A percentile compares a stretch with the other conserved stretches of the same genome.
These are phyloP conservation scores for Periparus ater DNA, from an alignment of 2,797 vertebrate species.

Conservation along the genomic window DNA sequence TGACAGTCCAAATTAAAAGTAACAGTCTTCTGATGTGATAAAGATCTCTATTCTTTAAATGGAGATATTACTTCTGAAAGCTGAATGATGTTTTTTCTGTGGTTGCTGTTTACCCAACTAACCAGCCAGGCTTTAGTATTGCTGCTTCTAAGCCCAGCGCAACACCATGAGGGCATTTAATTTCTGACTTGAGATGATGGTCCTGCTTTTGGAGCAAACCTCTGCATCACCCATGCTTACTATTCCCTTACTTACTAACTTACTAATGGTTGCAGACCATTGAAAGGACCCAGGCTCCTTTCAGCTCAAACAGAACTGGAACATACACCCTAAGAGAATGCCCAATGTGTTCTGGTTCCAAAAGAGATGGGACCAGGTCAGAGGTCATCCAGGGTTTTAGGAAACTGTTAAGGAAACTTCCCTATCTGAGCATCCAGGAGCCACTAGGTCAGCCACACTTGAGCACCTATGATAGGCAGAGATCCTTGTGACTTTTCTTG, in stretches of 20 bases:
- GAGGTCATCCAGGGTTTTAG: neutral
- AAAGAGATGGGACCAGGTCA: neutral
- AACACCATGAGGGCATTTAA: neutral
- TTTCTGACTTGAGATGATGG: neutral
- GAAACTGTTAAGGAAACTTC: neutral
- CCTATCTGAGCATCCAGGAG: neutral
- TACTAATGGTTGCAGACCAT: neutral
- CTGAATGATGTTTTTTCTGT: neutral
- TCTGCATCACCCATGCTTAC: neutral
- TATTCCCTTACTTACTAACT: neutral
- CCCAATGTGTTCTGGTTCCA: neutral
- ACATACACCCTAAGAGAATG: neutral
- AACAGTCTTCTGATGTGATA: neutral
- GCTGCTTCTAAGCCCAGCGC: neutral
- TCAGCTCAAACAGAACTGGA: neutral
- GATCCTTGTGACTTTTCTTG: neutral
- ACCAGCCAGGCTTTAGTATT: neutral
- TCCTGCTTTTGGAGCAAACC: neutral
- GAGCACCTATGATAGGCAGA: neutral
- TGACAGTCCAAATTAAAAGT: neutral
- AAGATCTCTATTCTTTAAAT: neutral
- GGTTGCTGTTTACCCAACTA: neutral
- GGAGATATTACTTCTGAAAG: neutral
- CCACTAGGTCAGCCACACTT: neutral
- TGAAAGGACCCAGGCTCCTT: accelerated